Evolutionary conservation across 1,140 invertebrate genomes (phyloP), one percentile per base, ranked within the genome.

Genomic region (Batillaria attramentaria): DNA sequence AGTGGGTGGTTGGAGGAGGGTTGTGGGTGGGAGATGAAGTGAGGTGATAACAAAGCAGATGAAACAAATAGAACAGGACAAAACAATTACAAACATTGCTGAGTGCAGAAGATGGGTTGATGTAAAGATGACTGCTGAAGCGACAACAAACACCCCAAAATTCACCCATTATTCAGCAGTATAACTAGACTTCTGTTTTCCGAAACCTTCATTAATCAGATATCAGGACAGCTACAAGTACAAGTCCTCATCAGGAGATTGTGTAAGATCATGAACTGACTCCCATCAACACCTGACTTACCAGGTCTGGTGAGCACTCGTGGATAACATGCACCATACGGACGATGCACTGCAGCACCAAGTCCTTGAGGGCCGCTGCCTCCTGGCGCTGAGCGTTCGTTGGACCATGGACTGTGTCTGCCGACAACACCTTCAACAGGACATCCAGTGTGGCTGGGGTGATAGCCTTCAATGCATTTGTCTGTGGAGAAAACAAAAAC

Each of bases 371-470:
- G 87, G 74, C 90, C 86, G 87, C 87, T 81, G 80, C 89, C 87
- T 81, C 91, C 84, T 82, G 93, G 85, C 31, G 91, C 87, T 86
- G 77, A 57, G 84, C 82, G 79, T 86, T 86, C 35, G 84, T 84
- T 43, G 83, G 84, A 78, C 84, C 83, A 10, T 82, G 80, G 35
- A n/a, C 37, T 18, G 85, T 68, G 28, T 81, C 83, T 0, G 73
- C 41, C 0, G 85, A 85, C 46, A 90, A 73, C 33, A 88, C 79
- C 62, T 91, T 91, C 85, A 93, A 92, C 41, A 94, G 86, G 78
- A 94, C 89, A 81, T 93, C 93, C 39, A 93, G 90, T 5, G 93
- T 94, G 18, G 93, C 93, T 24, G 93, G 93, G 82, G 93, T 93
- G 70, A 94, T 92, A 28, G 93, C 93, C 75, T 92, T 90, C 81